These are phyloP conservation scores for Clistopyga incitator DNA, from an alignment of 2,888 invertebrate species.

Conservation along the genomic window DNA sequence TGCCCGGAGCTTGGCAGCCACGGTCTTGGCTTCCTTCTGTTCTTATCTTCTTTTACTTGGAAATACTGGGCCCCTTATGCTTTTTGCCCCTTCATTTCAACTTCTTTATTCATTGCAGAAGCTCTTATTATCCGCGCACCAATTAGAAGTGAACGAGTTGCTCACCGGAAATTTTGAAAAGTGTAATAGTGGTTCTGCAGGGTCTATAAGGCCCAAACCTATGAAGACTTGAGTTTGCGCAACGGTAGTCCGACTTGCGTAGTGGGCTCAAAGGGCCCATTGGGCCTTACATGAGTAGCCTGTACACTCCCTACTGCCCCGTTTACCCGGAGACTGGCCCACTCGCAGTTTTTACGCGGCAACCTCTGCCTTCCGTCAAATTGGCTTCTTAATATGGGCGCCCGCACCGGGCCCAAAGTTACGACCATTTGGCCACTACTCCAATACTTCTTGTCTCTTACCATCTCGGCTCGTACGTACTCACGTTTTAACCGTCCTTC, in stretches of 20 bases:
- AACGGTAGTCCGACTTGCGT: conserved; percentile 3
- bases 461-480: conserved; percentile 9
- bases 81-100: not conserved
- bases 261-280: not conserved
- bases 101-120: conserved; percentile 29
- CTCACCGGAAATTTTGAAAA: not conserved
- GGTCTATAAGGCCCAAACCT: conserved; percentile 13
- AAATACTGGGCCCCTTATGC: conserved; percentile 17
- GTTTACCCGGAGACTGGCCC: conserved; percentile 22
- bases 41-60: conserved; percentile 23
- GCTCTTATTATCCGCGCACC: conserved; percentile 9
- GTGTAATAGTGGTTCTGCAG: not conserved
- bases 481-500: conserved; percentile 12
- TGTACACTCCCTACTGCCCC: not conserved
- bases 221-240: not conserved
- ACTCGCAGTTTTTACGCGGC: conserved; percentile 37
- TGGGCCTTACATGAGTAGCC: not conserved
- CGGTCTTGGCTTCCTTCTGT: conserved; percentile 24
- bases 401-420: conserved; percentile 3
- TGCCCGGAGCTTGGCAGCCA: not conserved
- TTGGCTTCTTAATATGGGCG: conserved; percentile 54
- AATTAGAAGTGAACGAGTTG: conserved; percentile 30
- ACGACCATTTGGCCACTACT: conserved; percentile 22
- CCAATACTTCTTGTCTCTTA: not conserved
- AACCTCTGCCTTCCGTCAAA: conserved; percentile 47